Evolutionary conservation across 2,888 invertebrate genomes (phyloP).

Genomic region (Nephrotoma appendiculata): DNA sequence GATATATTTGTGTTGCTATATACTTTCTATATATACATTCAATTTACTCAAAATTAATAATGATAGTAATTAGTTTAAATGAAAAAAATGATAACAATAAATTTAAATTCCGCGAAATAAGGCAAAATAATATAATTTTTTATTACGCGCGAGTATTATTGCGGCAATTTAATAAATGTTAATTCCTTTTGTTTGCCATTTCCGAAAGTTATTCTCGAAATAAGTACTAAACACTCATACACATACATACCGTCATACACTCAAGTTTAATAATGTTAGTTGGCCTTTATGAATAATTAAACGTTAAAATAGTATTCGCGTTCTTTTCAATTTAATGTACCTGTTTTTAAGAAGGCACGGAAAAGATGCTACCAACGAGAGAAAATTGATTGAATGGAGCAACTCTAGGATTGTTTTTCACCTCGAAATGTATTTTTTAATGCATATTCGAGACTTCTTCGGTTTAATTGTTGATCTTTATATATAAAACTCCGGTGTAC

Average conservation of each 20-base stretch:
- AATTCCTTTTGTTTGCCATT: neutral
- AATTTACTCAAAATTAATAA: neutral
- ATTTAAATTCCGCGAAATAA: neutral
- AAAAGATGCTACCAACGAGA: too few species aligned
- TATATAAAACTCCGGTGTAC: too few species aligned
- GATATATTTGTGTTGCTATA: neutral
- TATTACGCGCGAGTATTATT: neutral
- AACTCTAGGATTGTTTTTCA: too few species aligned
- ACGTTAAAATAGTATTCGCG: too few species aligned
- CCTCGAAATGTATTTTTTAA: too few species aligned
- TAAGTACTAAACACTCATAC: neutral
- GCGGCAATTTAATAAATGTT: neutral
- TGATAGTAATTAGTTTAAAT: neutral
- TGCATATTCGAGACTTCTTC: too few species aligned
- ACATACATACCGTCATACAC: neutral
- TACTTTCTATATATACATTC: neutral
- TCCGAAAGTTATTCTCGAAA: neutral
- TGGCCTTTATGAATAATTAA: too few species aligned
- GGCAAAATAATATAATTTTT: neutral
- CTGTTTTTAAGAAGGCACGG: too few species aligned
- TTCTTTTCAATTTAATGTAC: too few species aligned
- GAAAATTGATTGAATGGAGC: too few species aligned
- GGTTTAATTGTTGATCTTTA: too few species aligned
- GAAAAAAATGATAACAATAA: neutral
- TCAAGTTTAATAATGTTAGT: neutral